Conservation (phyloP, 2,888 invertebrate genomes). For the Listrodromus nycthemerus region DNA sequence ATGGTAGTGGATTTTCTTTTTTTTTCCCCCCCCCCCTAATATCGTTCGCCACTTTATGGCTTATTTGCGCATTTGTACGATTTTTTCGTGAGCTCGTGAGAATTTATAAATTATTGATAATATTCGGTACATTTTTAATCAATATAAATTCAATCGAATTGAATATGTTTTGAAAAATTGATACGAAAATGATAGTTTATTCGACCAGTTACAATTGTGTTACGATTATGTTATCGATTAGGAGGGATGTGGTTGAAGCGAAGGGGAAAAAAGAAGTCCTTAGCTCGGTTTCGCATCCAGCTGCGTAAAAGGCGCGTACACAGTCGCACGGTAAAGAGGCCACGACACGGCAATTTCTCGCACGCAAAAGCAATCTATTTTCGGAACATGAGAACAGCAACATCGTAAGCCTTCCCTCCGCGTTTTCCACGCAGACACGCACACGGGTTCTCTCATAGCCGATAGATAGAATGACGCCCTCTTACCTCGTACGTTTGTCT, state of each 20-base stretch:
- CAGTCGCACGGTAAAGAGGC: slow-evolving; percentile 42
- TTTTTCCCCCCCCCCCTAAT: not conserved
- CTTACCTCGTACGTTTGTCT: not conserved
- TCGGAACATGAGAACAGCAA: slow-evolving; percentile 51
- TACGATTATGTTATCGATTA: not conserved
- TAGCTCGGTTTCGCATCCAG: slow-evolving; percentile 14
- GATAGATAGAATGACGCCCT: slow-evolving; percentile 26
- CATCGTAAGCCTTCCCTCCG: slow-evolving; percentile 31
- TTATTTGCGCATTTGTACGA: not conserved
- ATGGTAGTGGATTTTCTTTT: not conserved
- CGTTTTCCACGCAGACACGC: slow-evolving; percentile 23
- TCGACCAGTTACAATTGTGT: not conserved
- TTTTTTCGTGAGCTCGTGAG: not conserved
- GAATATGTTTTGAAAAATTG: too few relatives aligned
- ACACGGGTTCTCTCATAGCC: slow-evolving; percentile 24
- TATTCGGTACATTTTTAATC: too few relatives aligned
- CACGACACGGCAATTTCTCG: slow-evolving; percentile 55
- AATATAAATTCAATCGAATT: too few relatives aligned
- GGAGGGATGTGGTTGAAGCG: not conserved
- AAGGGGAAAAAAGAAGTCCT: slow-evolving; percentile 21
- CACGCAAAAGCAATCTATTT: slow-evolving; percentile 66
- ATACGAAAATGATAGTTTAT: not conserved
- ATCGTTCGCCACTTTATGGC: not conserved
- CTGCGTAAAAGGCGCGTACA: slow-evolving; percentile 11
- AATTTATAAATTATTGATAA: not conserved